Evolutionary conservation across 2,888 invertebrate genomes (phyloP).

Genomic region (Drosophila birchii): DNA sequence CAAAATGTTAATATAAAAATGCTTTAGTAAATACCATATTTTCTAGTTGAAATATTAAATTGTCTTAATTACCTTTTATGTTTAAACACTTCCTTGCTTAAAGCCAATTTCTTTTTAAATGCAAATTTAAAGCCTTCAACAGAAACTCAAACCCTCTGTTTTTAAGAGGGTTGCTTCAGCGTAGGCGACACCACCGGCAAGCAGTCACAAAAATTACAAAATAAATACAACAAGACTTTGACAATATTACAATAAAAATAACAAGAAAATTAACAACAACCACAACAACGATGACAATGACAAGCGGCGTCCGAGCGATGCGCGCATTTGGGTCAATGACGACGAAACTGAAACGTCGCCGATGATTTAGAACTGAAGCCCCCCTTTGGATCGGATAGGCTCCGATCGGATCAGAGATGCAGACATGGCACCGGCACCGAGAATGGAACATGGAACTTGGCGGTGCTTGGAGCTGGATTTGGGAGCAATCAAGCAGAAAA

Average conservation of each 20-base stretch:
- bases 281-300: slow-evolving; percentile 60
- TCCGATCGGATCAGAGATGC: slow-evolving; percentile 25
- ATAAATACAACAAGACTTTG: slow-evolving; percentile 15
- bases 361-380: slow-evolving; percentile 78
- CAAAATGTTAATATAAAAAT: not conserved
- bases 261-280: slow-evolving; percentile 27
- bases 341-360: slow-evolving; percentile 71
- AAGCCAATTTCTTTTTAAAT: not conserved
- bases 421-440: slow-evolving; percentile 35
- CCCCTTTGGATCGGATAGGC: slow-evolving; percentile 19
- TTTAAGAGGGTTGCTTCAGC: slow-evolving; percentile 17
- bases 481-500: slow-evolving; percentile 75
- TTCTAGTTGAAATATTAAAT: not conserved
- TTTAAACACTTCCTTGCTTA: not conserved
- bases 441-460: slow-evolving; percentile 29
- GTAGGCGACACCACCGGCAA: slow-evolving; percentile 22
- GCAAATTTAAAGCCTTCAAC: not conserved
- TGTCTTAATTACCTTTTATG: no score
- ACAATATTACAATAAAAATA: slow-evolving; percentile 30
- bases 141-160: slow-evolving; percentile 5
- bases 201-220: not conserved
- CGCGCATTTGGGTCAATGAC: slow-evolving; percentile 79
- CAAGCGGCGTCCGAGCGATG: slow-evolving; percentile 75
- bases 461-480: slow-evolving; percentile 17
- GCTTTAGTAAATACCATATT: not conserved